phyloP scores from a whole-genome alignment of 2,888 invertebrate genomes.

The Dysmachus trigonus region DNA sequence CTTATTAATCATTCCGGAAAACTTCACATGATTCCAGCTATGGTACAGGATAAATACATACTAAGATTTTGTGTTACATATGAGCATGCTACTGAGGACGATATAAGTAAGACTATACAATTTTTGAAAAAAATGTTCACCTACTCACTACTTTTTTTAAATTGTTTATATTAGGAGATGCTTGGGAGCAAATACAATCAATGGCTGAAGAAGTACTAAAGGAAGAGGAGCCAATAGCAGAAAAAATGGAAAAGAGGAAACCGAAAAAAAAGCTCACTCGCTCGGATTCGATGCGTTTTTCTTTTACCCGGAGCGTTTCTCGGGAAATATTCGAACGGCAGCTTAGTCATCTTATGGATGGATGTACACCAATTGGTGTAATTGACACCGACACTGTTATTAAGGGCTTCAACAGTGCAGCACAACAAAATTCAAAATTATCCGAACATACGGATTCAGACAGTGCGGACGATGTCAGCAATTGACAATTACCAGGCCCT shows the following conservation, averaged over 20 bases:
- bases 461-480: conserved; percentile 62
- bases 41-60: conserved; percentile 78
- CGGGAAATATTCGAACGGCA: conserved; percentile 63
- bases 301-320: conserved; percentile 65
- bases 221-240: conserved; percentile 55
- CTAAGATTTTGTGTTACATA: conserved; percentile 83
- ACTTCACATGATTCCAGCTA: conserved; percentile 86
- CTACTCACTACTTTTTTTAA: background rate
- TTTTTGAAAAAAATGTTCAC: background rate
- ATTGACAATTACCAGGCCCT: conserved; percentile 52
- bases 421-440: conserved; percentile 55
- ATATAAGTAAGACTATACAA: conserved; percentile 66
- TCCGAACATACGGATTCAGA: conserved; percentile 61
- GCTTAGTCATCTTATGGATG: conserved; percentile 61
- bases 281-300: conserved; percentile 63
- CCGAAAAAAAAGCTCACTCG: conserved; percentile 63
- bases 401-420: conserved; percentile 59
- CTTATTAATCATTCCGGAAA: conserved; percentile 84
- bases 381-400: conserved; percentile 60
- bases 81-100: conserved; percentile 78
- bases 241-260: conserved; percentile 47
- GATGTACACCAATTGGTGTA: conserved; percentile 63
- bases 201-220: conserved; percentile 70
- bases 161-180: conserved; percentile 64
- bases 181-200: conserved; percentile 71